A percentile compares a stretch with the other conserved stretches of the same genome.
Evolutionary conservation across 2,113 vertebrate species (phyloP).

Genomic region (Bufo gargarizans): DNA sequence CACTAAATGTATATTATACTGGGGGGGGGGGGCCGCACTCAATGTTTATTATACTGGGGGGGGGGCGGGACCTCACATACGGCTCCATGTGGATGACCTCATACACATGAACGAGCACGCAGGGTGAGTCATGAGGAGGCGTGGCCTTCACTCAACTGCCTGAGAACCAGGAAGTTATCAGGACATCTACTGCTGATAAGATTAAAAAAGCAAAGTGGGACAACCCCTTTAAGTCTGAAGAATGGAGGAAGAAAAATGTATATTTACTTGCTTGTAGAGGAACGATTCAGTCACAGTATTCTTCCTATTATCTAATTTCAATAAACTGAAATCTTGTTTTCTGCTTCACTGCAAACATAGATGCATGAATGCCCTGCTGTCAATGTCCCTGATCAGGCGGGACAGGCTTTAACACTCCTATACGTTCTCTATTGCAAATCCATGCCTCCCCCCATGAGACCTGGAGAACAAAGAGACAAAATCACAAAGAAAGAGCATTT

Average conservation of each 20-base stretch:
- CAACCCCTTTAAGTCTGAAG: no score
- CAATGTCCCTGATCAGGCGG: slow-evolving; percentile 4
- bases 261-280: slow-evolving; percentile 7
- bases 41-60: no score
- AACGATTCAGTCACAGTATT: neutral
- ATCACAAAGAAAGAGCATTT: neutral
- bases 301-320: slow-evolving; percentile 29
- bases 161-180: no score
- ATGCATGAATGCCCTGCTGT: slow-evolving; percentile 19
- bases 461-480: neutral
- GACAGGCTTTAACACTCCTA: neutral
- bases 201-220: no score
- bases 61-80: no score
- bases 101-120: no score
- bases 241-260: neutral
- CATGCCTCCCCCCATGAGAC: neutral
- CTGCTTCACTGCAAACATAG: slow-evolving; percentile 1
- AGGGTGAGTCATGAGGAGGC: no score
- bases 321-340: slow-evolving; percentile 29
- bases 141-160: no score
- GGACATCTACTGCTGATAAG: no score
- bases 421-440: neutral
- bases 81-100: no score
- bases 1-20: no score
- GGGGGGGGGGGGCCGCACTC: no score